These are phyloP conservation scores for Euborellia annulipes DNA, from an alignment of 1,140 invertebrate genomes.

Conservation along the genomic window DNA sequence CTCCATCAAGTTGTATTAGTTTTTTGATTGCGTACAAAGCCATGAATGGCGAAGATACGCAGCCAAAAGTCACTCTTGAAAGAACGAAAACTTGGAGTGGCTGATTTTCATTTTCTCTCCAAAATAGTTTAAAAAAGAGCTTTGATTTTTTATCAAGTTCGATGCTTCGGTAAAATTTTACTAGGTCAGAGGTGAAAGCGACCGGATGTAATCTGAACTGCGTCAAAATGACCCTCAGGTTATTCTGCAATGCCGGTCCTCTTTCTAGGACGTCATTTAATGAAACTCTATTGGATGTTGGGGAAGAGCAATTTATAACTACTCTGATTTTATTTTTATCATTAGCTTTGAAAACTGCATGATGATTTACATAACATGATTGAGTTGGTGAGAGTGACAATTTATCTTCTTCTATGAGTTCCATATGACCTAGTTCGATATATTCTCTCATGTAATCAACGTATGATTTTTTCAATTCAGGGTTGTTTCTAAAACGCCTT, in stretches of 20 bases:
- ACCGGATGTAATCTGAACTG: constrained; percentile 24
- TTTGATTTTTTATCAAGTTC: constrained; percentile 18
- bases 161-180: constrained; percentile 27
- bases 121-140: constrained; percentile 27
- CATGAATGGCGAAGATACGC: constrained; percentile 10
- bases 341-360: constrained; percentile 21
- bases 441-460: constrained; percentile 23
- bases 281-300: constrained; percentile 21
- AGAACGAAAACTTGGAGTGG: constrained; percentile 17
- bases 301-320: constrained; percentile 25
- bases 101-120: constrained; percentile 18
- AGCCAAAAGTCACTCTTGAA: constrained; percentile 18
- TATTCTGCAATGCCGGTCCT: constrained; percentile 27
- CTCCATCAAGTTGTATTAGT: constrained; percentile 12
- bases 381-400: constrained; percentile 19
- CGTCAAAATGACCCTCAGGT: constrained; percentile 25
- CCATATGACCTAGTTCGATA: constrained; percentile 19
- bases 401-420: no score
- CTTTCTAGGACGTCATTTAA: constrained; percentile 25
- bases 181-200: constrained; percentile 27
- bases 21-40: constrained; percentile 9
- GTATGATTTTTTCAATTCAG: constrained; percentile 20
- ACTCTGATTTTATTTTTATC: constrained; percentile 22
- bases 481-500: constrained; percentile 14
- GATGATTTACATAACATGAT: constrained; percentile 30